phyloP scores from a whole-genome alignment of 2,888 invertebrate species.

The Pheosia tremula region DNA sequence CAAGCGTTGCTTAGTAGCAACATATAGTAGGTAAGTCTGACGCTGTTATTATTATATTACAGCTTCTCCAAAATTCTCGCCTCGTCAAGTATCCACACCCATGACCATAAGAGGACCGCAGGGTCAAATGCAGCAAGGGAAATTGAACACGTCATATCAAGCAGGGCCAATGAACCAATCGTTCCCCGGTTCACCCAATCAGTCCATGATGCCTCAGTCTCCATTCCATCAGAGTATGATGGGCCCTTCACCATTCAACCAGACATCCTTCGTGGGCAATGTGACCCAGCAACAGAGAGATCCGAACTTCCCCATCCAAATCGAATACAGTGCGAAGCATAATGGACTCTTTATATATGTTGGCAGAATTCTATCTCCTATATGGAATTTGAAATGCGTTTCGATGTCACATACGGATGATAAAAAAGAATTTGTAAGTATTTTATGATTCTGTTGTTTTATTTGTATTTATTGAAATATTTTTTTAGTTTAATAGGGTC shows the following conservation, averaged over 20 bases:
- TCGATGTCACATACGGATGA: constrained; percentile 81
- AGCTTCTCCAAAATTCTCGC: constrained; percentile 79
- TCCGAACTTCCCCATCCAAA: constrained; percentile 67
- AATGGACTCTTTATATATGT: constrained; percentile 97
- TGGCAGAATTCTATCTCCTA: constrained; percentile 92
- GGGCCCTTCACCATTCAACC: constrained; percentile 67
- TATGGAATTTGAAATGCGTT: constrained; percentile 94
- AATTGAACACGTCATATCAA: constrained; percentile 70
- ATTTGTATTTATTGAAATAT: background rate
- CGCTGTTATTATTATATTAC: constrained; percentile 10
- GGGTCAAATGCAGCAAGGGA: constrained; percentile 61
- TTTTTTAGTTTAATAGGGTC: too few relatives aligned
- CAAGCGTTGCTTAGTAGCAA: too few relatives aligned
- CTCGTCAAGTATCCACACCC: constrained; percentile 80
- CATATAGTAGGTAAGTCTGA: too few relatives aligned
- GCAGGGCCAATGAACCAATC: constrained; percentile 65
- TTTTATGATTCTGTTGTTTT: constrained; percentile 4
- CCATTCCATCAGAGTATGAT: constrained; percentile 67
- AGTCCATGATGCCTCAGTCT: constrained; percentile 61
- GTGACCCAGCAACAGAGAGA: constrained; percentile 69
- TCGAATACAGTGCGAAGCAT: constrained; percentile 90
- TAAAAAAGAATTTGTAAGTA: constrained; percentile 85
- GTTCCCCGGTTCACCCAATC: constrained; percentile 60
- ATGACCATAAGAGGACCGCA: constrained; percentile 71
- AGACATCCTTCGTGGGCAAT: constrained; percentile 67